A percentile compares a stretch with the other conserved stretches of the same genome.
phyloP scores from a whole-genome alignment of 2,797 vertebrate genomes.

The Crenuchus spilurus region DNA sequence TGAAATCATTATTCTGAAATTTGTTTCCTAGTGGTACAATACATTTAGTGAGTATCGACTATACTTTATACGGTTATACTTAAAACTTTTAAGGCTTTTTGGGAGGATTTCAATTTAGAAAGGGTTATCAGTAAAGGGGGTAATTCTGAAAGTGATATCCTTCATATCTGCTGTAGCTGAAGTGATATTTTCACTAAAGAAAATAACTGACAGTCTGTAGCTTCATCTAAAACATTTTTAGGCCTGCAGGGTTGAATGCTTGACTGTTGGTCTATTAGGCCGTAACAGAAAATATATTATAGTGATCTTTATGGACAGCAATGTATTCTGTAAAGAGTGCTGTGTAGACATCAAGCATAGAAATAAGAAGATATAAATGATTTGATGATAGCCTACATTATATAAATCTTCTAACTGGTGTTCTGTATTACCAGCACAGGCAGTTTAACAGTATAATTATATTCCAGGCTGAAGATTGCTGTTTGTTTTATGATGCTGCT shows the following conservation, averaged over 20 bases:
- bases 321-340: not conserved
- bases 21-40: not conserved
- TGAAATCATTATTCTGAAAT: not conserved
- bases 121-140: not conserved
- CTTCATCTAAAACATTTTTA: not conserved
- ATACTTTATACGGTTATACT: too few species aligned
- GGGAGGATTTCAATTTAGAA: constrained; percentile 1
- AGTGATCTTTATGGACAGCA: not conserved
- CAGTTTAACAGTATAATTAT: not conserved
- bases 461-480: too few species aligned
- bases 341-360: not conserved
- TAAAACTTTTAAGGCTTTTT: not conserved
- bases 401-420: not conserved
- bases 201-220: constrained; percentile 2
- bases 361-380: not conserved
- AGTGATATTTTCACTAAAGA: not conserved
- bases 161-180: not conserved
- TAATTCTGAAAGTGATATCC: not conserved
- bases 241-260: not conserved
- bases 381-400: not conserved
- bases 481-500: not conserved
- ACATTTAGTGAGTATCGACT: not conserved
- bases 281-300: not conserved
- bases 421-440: not conserved
- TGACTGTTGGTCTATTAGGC: not conserved